Percentiles rank a stretch among this genome's conserved stretches.
These are phyloP conservation scores for Epinephelus lanceolatus DNA, from an alignment of 2,113 vertebrate species.

Conservation along the genomic window DNA sequence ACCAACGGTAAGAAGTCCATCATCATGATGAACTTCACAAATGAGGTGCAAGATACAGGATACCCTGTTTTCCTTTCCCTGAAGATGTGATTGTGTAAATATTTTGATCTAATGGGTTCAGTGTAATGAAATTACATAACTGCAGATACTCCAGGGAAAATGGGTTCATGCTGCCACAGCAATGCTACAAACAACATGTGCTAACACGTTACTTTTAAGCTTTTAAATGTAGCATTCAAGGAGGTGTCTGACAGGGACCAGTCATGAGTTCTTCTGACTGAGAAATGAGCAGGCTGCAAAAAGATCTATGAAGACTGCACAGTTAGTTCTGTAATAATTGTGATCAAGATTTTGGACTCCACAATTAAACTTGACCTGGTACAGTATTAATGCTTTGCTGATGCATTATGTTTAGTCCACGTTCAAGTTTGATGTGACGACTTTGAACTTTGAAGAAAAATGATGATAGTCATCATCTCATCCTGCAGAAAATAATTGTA, in stretches of 20 bases:
- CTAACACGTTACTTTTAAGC: not conserved
- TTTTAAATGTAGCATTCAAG: not conserved
- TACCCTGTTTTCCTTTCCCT: not conserved
- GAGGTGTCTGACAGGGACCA: not conserved
- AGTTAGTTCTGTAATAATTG: not conserved
- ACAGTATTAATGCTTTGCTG: not conserved
- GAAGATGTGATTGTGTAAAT: not conserved
- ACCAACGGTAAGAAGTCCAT: not conserved
- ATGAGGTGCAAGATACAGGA: not conserved
- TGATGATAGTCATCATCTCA: not conserved
- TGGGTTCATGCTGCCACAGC: not conserved
- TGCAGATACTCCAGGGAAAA: not conserved
- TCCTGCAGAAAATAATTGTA: not conserved
- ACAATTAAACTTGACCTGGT: not conserved
- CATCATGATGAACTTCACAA: not conserved
- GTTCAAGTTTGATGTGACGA: not conserved
- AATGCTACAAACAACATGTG: conserved; percentile 1
- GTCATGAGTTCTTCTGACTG: not conserved
- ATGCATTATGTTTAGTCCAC: not conserved
- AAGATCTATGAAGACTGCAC: too few species aligned
- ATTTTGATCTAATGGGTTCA: not conserved
- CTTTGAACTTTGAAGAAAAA: not conserved
- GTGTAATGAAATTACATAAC: not conserved
- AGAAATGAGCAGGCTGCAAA: not conserved
- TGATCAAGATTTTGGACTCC: not conserved